Evolutionary conservation across 2,113 vertebrate genomes (phyloP), one percentile per base, ranked within the genome.

Genomic region (Cyanoderma ruficeps): DNA sequence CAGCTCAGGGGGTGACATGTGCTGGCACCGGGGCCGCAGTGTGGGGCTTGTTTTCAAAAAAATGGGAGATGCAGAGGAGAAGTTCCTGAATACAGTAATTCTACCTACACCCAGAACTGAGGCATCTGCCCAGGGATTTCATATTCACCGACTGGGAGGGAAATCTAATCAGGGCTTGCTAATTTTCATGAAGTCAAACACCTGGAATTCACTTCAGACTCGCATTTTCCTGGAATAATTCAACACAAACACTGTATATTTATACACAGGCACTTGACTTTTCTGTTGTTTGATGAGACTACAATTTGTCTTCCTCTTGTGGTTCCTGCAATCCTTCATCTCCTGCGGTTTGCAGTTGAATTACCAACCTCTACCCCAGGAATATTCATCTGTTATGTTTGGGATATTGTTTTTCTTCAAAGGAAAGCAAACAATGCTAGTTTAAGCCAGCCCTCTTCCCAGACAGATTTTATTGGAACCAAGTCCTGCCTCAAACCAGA

Each of bases 41-140:
- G 1, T 8, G 86, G 19, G 63, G 7, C 52, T 60, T 61, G 49
- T 39, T 60, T 56, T 27, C 52, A 60, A 57, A 46, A 89, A 89
- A 25, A 3, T 9, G 4, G 57, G 57, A 57, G 39, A 42, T 3
- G 60, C 57, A 70, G 64, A 24, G 24, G 7, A 47, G 41, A 83
- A 24, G 72, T 50, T 93, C 65, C 88, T 70, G 57, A 55, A 81
- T 41, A 12, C 31, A 46, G 50, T 5, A 17, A 12, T 14, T 77
- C 74, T 13, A 0, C 1, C 1, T 11, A 1, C 42, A 64, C 42
- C 30, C 3, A 0, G 1, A n/a, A 50, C 15, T 0, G 7, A 50
- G 53, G 30, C 72, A 33, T 25, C 88, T 70, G 85, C 61, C 39
- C 20, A 35, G 44, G 74, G 69, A 81, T 44, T 90, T 56, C 0